Evolutionary conservation across 2,797 vertebrate genomes (phyloP).

Genomic region (Antrozous pallidus): DNA sequence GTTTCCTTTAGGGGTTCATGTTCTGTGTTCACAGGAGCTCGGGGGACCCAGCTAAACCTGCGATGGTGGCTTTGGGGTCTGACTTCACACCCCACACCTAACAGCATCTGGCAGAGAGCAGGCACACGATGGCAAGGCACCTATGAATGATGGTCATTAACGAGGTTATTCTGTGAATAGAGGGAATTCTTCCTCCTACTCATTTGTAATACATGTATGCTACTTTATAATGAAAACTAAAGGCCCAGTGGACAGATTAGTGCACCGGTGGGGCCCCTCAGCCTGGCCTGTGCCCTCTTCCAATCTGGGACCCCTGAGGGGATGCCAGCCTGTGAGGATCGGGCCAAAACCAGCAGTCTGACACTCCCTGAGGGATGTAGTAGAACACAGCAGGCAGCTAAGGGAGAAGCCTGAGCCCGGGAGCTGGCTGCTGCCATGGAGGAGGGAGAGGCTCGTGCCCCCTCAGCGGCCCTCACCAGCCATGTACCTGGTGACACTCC

Average conservation of each 20-base stretch:
- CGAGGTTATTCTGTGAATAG: not conserved
- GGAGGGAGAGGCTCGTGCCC: too few species aligned
- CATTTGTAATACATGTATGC: too few species aligned
- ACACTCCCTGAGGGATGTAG: too few species aligned
- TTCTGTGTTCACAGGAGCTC: not conserved
- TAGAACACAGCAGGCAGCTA: rapidly evolving
- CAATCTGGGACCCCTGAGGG: too few species aligned
- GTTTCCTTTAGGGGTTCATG: not conserved
- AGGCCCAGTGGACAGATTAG: too few species aligned
- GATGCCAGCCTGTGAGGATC: too few species aligned
- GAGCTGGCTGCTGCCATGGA: rapidly evolving
- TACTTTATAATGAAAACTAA: not conserved
- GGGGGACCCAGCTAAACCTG: not conserved
- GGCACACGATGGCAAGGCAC: rapidly evolving
- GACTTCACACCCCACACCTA: not conserved
- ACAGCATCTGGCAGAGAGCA: not conserved
- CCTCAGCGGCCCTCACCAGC: too few species aligned
- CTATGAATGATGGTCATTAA: not conserved
- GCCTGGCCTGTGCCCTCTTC: too few species aligned
- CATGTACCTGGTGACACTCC: too few species aligned
- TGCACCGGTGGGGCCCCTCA: too few species aligned
- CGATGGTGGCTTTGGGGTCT: rapidly evolving
- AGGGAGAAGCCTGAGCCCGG: too few species aligned
- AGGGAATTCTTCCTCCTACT: not conserved
- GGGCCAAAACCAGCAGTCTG: too few species aligned